phyloP scores from a whole-genome alignment of 2,797 vertebrate genomes.

The Chlorospingus flavigularis region DNA sequence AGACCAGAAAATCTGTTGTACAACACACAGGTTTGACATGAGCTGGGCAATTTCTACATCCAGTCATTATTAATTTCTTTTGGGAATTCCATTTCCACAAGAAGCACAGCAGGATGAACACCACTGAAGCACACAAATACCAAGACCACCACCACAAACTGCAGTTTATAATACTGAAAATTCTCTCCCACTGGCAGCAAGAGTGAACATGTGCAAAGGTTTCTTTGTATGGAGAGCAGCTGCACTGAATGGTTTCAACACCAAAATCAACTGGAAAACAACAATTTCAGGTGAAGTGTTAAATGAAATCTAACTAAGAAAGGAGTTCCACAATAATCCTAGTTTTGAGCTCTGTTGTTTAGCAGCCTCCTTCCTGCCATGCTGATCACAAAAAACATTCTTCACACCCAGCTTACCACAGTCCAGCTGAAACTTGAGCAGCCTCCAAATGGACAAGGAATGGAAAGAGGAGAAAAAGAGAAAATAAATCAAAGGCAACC shows the following conservation, averaged over 20 bases:
- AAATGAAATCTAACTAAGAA: background rate
- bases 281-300: background rate
- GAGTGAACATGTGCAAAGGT: background rate
- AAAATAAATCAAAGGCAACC: constrained; percentile 25
- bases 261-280: background rate
- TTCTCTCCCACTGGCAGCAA: background rate
- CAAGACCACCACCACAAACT: background rate
- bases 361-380: background rate
- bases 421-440: constrained; percentile 36
- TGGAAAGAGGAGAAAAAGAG: background rate
- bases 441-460: constrained; percentile 4
- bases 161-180: background rate
- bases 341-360: background rate
- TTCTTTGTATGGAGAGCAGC: background rate
- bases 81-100: background rate
- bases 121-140: background rate
- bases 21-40: background rate
- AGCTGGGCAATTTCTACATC: background rate
- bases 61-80: background rate
- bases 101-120: background rate
- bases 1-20: background rate
- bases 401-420: background rate
- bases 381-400: background rate
- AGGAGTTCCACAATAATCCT: background rate
- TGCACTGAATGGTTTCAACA: background rate